Evolutionary conservation across 2,888 invertebrate species (phyloP).

Genomic region (Subacronicta megacephala): DNA sequence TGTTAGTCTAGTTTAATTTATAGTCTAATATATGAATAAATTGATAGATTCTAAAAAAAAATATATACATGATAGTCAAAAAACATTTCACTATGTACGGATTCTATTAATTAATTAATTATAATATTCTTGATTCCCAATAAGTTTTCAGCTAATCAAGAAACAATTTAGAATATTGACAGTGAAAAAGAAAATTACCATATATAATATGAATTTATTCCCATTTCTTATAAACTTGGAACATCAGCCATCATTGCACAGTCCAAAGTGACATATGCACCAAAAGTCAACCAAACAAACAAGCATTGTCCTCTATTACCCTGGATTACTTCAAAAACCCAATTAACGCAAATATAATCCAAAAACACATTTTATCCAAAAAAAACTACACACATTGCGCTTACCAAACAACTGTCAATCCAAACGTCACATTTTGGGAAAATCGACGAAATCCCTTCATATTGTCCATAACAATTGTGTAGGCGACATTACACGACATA

Average conservation of each 20-base stretch:
- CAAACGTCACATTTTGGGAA: constrained; percentile 54
- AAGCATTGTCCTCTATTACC: constrained; percentile 4
- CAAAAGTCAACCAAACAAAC: constrained; percentile 29
- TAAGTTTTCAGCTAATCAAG: no score
- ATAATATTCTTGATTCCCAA: no score
- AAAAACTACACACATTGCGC: constrained; percentile 49
- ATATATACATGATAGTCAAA: no score
- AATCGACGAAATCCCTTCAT: constrained; percentile 42
- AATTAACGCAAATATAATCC: constrained; percentile 42
- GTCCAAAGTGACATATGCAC: constrained; percentile 3
- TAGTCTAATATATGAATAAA: no score
- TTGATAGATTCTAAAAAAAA: no score
- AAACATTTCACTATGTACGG: no score
- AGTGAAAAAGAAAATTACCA: no score
- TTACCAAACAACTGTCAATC: constrained; percentile 62
- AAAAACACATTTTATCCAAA: constrained; percentile 36
- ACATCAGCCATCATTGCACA: neutral
- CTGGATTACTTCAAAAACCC: constrained; percentile 31
- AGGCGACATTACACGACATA: constrained; percentile 34
- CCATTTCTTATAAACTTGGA: no score
- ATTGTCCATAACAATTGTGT: constrained; percentile 51
- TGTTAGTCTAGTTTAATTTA: no score
- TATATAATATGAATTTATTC: no score
- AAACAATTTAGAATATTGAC: no score
- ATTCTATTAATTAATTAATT: no score